Base-by-base conservation (phyloP, 1,140 invertebrate genomes). In the Archegozetes longisetosus region DNA sequence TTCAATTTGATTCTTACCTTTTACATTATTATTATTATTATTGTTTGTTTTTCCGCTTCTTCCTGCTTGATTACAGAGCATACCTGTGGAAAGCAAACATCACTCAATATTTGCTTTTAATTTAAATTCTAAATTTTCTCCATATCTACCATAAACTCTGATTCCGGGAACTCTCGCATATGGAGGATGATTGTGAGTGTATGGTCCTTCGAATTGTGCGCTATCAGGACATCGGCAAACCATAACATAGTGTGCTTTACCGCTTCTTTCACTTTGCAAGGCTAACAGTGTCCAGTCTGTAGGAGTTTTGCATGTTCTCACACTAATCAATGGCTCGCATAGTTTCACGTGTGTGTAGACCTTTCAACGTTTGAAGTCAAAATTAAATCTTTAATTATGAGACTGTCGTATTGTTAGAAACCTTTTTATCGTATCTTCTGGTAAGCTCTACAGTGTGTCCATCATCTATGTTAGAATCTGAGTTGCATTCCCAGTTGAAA, bases 171-270 rank as follows among this genome's bases (percentile, higher is more conserved):
- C 88, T 63, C 87, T 86, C 0, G 88, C 89, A 69, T 92, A 93
- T 0, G 86, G 87, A 3, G 89, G 88, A 69, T 91, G 86, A 71
- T 90, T 86, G 71, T 93, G 89, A 17, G 84, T 86, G 80, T 91
- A 88, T 57, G 89, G 89, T 24, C 88, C 89, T 72, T 91, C 85
- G 68, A 91, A 78, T 69, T 84, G 81, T 67, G 83, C 85, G 40
- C 81, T 79, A 61, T 86, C 81, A 2, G 87, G 85, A 76, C 89
- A 93, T 66, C 86, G 79, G 70, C 89, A 94, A 63, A 92, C 90
- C 53, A 92, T 88, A 50, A 94, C 75, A 70, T 92, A 94, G 73
- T 94, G 88, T 6, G 88, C 89, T 73, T 93, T 92, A 61, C 89
- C 89, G 6, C 88, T 93, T 66, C 88, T 73, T 54, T 88, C 84